Conservation (phyloP, 1,140 invertebrate genomes). For the Lucilia cuprina region DNA sequence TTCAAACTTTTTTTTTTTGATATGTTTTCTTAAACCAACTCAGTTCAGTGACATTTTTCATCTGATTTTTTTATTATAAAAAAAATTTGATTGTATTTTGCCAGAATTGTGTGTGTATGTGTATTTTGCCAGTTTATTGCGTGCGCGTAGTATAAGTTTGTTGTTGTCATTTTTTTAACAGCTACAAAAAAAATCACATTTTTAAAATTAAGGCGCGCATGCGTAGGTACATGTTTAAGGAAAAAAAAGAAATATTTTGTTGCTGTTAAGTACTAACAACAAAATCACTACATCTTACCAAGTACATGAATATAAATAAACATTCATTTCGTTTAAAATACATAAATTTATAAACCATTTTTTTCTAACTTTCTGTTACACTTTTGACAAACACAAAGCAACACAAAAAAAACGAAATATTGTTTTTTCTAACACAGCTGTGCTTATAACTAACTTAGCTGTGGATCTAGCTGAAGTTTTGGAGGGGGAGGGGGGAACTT, state of each 20-base stretch:
- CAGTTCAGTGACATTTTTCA: slow-evolving; percentile 33
- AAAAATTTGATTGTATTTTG: background rate
- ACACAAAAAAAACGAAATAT: too few species aligned
- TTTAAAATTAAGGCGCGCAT: slow-evolving; percentile 27
- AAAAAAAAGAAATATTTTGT: background rate
- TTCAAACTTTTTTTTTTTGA: background rate
- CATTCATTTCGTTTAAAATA: slow-evolving; percentile 15
- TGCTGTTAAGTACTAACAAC: background rate
- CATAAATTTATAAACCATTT: background rate
- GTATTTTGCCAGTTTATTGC: slow-evolving; percentile 5
- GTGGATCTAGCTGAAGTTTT: too few species aligned
- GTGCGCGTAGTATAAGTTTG: background rate
- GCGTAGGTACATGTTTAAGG: slow-evolving; percentile 31
- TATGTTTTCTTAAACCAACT: background rate
- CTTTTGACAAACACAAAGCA: background rate
- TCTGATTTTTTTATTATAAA: slow-evolving; percentile 22
- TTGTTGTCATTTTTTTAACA: background rate
- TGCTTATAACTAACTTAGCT: too few species aligned
- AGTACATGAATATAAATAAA: background rate
- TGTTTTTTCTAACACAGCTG: too few species aligned
- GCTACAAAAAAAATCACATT: background rate
- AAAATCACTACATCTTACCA: background rate
- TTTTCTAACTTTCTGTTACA: background rate
- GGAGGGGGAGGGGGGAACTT: too few species aligned
- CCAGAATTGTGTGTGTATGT: background rate